Base-by-base conservation (phyloP, 2,113 vertebrate species). In the Desmodus rotundus region DNA sequence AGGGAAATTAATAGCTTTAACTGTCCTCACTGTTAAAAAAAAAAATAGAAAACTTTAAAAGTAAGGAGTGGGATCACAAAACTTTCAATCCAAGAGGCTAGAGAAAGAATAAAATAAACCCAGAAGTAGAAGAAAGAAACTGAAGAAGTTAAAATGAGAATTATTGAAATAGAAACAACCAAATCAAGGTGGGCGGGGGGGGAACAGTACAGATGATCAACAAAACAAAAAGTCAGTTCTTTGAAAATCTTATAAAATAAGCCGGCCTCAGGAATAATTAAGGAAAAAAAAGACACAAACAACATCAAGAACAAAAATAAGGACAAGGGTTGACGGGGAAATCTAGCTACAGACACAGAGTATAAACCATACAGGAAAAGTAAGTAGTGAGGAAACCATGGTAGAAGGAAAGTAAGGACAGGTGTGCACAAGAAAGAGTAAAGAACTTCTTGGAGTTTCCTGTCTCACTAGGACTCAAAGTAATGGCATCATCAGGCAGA, bases 21-120 rank as follows among this genome's bases (percentile, higher is more conserved):
- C 41, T 78, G 16, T 52, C n/a, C 68, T 95, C 47, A 41, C 7
- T 90, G 52, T 78, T 83, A 77, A 94, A 88, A 82, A 94, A 87
- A 83, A 68, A 50, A n/a, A n/a, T n/a, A 87, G 17, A 92, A 65
- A 41, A 8, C 15, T 77, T 67, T 65, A 28, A 81, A 81, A 85
- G 26, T 61, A 70, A 93, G 4, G 24, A 86, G n/a, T 84, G 16
- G 15, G 13, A 68, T 45, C 31, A 78, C 10, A n/a, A 36, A 87
- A 47, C 2, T 77, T 92, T 83, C 12, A 77, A 56, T 45, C 47
- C 9, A 61, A 61, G n/a, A 78, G 12, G 1, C 7, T 78, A 65
- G 73, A 92, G 73, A 70, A 82, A 78, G 28, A 91, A 65, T 72
- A 67, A 93, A 54, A 83, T 73, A 63, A 94, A n/a, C 47, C 7